Evolutionary conservation across 2,888 invertebrate species (phyloP), one percentile per base, ranked within the genome.

Genomic region (Rotaria sp.): DNA sequence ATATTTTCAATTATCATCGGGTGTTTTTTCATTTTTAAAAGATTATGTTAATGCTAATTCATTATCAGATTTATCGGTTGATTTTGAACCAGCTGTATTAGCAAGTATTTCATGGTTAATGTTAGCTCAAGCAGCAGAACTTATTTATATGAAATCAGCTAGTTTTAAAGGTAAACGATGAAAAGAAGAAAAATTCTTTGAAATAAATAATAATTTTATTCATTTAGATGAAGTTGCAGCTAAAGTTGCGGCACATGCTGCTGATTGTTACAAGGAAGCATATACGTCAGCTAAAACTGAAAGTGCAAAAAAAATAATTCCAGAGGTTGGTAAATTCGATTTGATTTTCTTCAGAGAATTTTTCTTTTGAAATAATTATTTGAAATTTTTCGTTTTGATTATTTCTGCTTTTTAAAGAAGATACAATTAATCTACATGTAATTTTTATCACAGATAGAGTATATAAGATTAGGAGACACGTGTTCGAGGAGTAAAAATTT

Each of bases 51-150:
- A 94, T 87, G 91, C 92, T 18, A 94, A 95, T 21, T 94, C 97
- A 89, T 96, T 96, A 89, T 95, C 95, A 90, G 97, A 98, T 90
- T 95, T 97, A 48, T 98, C 99, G 7, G 96, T 96, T 13, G 99
- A 99, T 92, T 93, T 99, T 89, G 94, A 94, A 91, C 95, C 96
- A 10, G 98, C 99, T 89, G 95, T 96, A 41, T 93, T 99, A 86
- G 93, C 93, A 87, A 96, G 96, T 57, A 93, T 99, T 45, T 93
- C 95, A 85, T 93, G 94, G 84, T 89, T 99, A 85, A 97, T 97
- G 96, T 92, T 98, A 84, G 97, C 99, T 30, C 98, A 99, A 92
- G 98, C 96, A 18, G 99, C 99, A 92, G 99, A 99, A 92, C 95
- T 96, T 88, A 95, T 98, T 91, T 96, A 96, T 84, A 94, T 94